Percentiles rank a stretch among this genome's conserved stretches.
Evolutionary conservation across 2,888 invertebrate species (phyloP).

Genomic region (Endomychus coccineus): DNA sequence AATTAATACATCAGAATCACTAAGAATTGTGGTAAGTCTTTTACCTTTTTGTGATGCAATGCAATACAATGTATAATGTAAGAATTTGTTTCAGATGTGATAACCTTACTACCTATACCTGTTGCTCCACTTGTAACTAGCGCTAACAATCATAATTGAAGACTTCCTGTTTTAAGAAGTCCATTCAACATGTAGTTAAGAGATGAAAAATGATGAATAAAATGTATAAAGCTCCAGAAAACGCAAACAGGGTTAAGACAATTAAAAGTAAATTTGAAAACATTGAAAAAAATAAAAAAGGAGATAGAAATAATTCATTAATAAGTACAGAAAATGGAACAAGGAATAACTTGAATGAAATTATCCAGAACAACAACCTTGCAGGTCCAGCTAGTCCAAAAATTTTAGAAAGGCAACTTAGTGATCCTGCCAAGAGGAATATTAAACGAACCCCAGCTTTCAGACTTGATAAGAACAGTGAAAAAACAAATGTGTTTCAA

Average conservation of each 20-base stretch:
- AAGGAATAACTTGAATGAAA: slow-evolving; percentile 10
- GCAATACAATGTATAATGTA: too few relatives aligned
- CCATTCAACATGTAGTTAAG: slow-evolving; percentile 6
- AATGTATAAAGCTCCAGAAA: slow-evolving; percentile 42
- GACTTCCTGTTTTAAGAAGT: slow-evolving; percentile 3
- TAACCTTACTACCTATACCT: slow-evolving; percentile 8
- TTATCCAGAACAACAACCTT: slow-evolving; percentile 2
- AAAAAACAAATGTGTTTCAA: slow-evolving; percentile 25
- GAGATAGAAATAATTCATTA: slow-evolving; percentile 5
- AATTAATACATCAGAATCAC: too few relatives aligned
- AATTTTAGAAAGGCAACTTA: slow-evolving; percentile 35
- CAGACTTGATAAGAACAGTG: slow-evolving; percentile 42
- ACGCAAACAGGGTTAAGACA: slow-evolving; percentile 51
- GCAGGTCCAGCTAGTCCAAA: too few relatives aligned
- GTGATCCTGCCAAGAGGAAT: slow-evolving; percentile 43
- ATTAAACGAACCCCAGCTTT: slow-evolving; percentile 54
- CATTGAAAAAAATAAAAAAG: slow-evolving; percentile 26
- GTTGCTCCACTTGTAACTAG: slow-evolving; percentile 11
- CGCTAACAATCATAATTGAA: slow-evolving; percentile 11
- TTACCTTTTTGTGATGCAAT: too few relatives aligned
- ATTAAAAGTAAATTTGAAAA: slow-evolving; percentile 59
- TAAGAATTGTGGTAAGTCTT: too few relatives aligned
- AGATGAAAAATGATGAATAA: too few relatives aligned
- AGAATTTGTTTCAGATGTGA: slow-evolving; percentile 6
- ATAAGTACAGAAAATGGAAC: slow-evolving; percentile 8